Conservation (phyloP, 2,888 invertebrate genomes). For the Luffia ferchaultella region DNA sequence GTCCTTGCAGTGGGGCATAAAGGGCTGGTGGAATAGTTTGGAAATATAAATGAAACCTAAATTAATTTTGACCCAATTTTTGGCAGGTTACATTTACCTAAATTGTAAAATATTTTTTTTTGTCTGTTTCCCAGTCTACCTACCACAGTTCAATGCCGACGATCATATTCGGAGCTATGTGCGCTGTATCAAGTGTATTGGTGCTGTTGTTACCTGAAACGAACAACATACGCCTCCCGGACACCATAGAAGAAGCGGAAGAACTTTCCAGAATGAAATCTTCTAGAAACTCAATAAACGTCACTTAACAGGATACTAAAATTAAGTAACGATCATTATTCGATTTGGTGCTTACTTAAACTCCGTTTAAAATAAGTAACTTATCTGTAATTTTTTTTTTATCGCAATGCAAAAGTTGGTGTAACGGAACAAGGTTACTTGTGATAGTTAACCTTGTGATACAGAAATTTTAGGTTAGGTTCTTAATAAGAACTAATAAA, state of each 20-base stretch:
- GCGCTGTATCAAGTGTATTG: constrained; percentile 59
- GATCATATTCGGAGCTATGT: constrained; percentile 65
- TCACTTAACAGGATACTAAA: not conserved
- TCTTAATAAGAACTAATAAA: too few relatives aligned
- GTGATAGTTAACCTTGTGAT: too few relatives aligned
- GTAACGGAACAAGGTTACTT: too few relatives aligned
- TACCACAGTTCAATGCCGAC: constrained; percentile 60
- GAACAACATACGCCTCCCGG: constrained; percentile 65
- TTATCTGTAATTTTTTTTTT: not conserved
- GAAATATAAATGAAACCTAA: too few relatives aligned
- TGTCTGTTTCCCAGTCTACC: constrained; percentile 45
- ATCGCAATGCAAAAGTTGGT: not conserved
- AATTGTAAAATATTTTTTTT: too few relatives aligned
- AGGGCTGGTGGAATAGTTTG: too few relatives aligned
- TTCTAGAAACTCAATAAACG: not conserved
- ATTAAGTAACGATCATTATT: too few relatives aligned
- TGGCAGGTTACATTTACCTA: too few relatives aligned
- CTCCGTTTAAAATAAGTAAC: not conserved
- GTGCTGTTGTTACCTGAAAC: constrained; percentile 70
- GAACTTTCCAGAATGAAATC: constrained; percentile 23
- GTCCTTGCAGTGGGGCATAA: too few relatives aligned
- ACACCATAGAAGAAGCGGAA: constrained; percentile 68
- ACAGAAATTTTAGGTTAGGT: too few relatives aligned
- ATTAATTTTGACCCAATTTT: too few relatives aligned
- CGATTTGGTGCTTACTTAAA: not conserved